Percentiles rank a stretch among this genome's conserved stretches.
phyloP scores from a whole-genome alignment of 1,140 invertebrate genomes.

The Amyelois transitella region DNA sequence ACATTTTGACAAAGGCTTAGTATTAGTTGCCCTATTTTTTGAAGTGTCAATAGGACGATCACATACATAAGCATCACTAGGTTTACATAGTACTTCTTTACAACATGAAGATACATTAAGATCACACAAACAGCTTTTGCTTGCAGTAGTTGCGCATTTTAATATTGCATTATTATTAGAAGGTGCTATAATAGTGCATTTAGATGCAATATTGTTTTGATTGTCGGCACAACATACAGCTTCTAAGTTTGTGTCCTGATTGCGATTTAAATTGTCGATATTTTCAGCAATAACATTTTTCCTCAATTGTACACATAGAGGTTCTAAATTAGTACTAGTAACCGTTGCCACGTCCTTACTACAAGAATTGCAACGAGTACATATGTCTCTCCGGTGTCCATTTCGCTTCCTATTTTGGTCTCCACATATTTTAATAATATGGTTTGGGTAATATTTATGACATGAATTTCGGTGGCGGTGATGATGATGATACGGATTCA shows the following conservation, averaged over 20 bases:
- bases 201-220: background rate
- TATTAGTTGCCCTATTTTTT: background rate
- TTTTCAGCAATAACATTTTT: background rate
- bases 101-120: background rate
- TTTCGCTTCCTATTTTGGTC: background rate
- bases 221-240: no score
- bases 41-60: slow-evolving; percentile 1
- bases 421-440: background rate
- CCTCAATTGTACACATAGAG: background rate
- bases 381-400: background rate
- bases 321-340: background rate
- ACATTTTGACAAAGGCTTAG: background rate
- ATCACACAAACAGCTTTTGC: background rate
- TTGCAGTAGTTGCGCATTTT: background rate
- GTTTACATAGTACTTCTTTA: background rate
- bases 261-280: no score
- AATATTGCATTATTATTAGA: background rate
- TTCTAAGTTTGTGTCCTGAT: no score
- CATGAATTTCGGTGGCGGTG: background rate
- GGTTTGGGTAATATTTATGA: background rate
- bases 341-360: background rate
- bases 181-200: background rate
- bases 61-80: background rate
- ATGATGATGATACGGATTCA: background rate
- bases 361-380: background rate